Base-by-base conservation (phyloP, 30 jellyfish, hydroid and myxozoan species). In the Chrysaora quinquecirrha region DNA sequence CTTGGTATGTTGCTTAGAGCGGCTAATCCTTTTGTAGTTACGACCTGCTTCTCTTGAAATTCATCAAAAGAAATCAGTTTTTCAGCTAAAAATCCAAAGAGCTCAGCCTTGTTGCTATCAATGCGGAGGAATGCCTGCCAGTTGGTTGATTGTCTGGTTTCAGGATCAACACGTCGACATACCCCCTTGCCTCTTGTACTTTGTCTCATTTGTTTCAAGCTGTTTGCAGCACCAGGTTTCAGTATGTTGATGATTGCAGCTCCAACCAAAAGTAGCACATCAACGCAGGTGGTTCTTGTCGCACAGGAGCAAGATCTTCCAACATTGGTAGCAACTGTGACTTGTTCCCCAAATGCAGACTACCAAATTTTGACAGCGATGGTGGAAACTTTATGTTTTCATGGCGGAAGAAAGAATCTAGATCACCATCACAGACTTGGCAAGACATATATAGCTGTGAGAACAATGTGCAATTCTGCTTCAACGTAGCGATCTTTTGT, bases 121-220 rank as follows among this genome's bases (percentile, higher is more conserved):
- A 32, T 49, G 30, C 93, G 88, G 43, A 82, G 80, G 52, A 82
- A 67, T n/a, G 83, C 71, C 38, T 82, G 93, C 93, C 93, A 82
- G 80, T 67, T 49, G 20, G 31, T 62, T 72, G 87, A 64, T 32
- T 34, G 35, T 24, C 27, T 25, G 29, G 43, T 25, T 22, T 54
- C 34, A 30, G 83, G 64, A 64, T 31, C 54, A 31, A 63, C 90
- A 9, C 60, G 83, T 68, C 93, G 61, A 31, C 93, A 66, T 32
- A 82, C 80, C 48, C 93, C 93, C 61, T 27, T 27, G 67, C 87
- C 93, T 43, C 88, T 32, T 34, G 69, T 82, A n/a, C 63, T 30
- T 46, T 82, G 29, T 9, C 88, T 60, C 50, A 33, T 30, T 32
- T 16, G 19, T 38, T 62, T 78, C 84, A 63, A 35, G 48, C 71